phyloP scores from a whole-genome alignment of 2,113 vertebrate species.

The Hoplias malabaricus region DNA sequence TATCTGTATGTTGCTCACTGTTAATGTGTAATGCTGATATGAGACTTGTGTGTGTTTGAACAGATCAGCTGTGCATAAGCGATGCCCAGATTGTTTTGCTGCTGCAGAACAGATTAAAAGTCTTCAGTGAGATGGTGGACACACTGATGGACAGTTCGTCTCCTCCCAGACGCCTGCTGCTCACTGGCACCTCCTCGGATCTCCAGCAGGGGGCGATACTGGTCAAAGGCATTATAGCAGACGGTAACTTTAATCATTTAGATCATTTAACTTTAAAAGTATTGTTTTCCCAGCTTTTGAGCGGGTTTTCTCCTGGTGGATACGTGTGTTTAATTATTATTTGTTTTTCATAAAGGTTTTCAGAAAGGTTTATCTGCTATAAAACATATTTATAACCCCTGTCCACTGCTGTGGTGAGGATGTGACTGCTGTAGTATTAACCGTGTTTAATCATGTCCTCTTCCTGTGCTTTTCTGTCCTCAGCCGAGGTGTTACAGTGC shows the following conservation, averaged over 20 bases:
- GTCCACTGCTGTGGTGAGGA: too few species aligned
- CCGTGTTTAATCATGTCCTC: too few species aligned
- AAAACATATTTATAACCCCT: too few species aligned
- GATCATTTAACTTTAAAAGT: too few species aligned
- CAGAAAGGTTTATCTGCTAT: too few species aligned
- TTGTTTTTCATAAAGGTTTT: too few species aligned
- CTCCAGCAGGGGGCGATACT: slow-evolving; percentile 79
- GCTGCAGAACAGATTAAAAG: slow-evolving; percentile 84
- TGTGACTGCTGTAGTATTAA: too few species aligned
- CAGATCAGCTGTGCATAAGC: slow-evolving; percentile 77
- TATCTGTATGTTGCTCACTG: neutral
- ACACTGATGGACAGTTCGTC: slow-evolving; percentile 69
- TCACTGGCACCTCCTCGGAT: slow-evolving; percentile 72
- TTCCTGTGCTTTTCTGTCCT: slow-evolving; percentile 35
- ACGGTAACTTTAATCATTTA: too few species aligned
- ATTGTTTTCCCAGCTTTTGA: too few species aligned
- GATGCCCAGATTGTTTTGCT: slow-evolving; percentile 78
- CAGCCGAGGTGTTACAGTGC: slow-evolving; percentile 84
- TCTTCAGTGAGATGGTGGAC: slow-evolving; percentile 78
- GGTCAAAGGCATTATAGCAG: slow-evolving; percentile 75
- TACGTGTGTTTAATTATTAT: too few species aligned
- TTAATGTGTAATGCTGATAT: too few species aligned
- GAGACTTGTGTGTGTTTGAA: slow-evolving; percentile 26
- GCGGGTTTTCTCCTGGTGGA: too few species aligned
- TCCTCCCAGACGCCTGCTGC: slow-evolving; percentile 60